Conservation (phyloP, 1,140 invertebrate genomes). For the Ectropis grisescens region DNA sequence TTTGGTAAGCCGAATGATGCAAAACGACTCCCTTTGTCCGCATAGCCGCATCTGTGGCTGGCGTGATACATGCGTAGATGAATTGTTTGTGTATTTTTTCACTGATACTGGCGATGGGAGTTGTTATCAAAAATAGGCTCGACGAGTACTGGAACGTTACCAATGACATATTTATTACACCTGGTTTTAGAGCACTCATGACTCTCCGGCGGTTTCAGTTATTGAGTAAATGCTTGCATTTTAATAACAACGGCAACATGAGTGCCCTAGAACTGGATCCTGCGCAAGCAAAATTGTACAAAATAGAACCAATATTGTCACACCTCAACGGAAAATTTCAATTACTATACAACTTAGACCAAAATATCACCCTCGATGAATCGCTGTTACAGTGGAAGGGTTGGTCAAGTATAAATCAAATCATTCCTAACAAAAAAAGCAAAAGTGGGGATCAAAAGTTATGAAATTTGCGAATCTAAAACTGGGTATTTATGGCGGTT, state of each 20-base stretch:
- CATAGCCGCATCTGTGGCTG: conserved; percentile 7
- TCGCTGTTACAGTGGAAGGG: conserved; percentile 13
- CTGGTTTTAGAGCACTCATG: conserved; percentile 10
- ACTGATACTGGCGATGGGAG: too few relatives aligned
- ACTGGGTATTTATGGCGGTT: conserved; percentile 15
- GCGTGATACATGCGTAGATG: conserved; percentile 10
- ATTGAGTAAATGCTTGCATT: conserved; percentile 15
- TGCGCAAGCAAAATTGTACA: conserved; percentile 17
- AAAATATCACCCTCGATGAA: conserved; percentile 17
- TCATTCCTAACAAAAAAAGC: conserved; percentile 14
- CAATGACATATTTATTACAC: conserved; percentile 7
- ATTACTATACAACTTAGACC: conserved; percentile 8
- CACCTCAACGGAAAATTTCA: conserved; percentile 18
- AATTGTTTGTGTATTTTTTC: too few relatives aligned
- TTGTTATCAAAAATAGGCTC: conserved; percentile 8
- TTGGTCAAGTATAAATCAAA: conserved; percentile 9
- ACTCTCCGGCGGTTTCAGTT: not conserved
- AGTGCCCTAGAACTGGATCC: conserved; percentile 1
- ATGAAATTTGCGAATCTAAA: conserved; percentile 15
- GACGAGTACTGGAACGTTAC: conserved; percentile 13
- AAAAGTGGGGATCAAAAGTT: conserved; percentile 6
- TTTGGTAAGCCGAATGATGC: not conserved
- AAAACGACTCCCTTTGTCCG: not conserved
- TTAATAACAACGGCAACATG: conserved; percentile 11
- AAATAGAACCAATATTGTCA: conserved; percentile 13